Percentiles rank a stretch among this genome's conserved stretches.
Evolutionary conservation across 2,113 vertebrate genomes (phyloP).

Genomic region (Syrrhaptes paradoxus): DNA sequence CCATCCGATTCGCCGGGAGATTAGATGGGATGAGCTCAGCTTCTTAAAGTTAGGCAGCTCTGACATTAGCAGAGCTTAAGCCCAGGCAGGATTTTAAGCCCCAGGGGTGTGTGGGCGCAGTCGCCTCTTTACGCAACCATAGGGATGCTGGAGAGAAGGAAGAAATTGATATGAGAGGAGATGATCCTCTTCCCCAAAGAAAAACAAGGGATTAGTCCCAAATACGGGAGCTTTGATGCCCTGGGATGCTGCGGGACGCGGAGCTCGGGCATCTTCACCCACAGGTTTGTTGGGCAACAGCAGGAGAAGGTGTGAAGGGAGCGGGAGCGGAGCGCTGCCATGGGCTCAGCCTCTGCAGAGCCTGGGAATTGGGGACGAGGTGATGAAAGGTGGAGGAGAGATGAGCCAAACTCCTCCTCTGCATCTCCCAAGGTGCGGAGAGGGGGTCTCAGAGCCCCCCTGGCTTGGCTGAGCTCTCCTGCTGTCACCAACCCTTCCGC

Average conservation of each 20-base stretch:
- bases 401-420: background rate
- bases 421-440: background rate
- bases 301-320: background rate
- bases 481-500: accelerated
- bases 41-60: conserved; percentile 40
- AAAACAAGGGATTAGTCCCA: background rate
- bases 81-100: background rate
- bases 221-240: background rate
- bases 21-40: conserved; percentile 53
- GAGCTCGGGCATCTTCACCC: background rate
- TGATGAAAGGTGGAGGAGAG: background rate
- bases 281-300: background rate
- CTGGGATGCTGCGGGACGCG: background rate
- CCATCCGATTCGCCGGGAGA: background rate
- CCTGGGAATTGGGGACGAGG: accelerated
- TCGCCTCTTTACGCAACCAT: background rate
- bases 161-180: background rate
- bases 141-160: background rate
- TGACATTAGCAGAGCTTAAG: conserved; percentile 25
- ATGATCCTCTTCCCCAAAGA: background rate
- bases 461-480: background rate
- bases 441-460: accelerated
- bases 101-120: background rate
- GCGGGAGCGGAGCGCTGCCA: accelerated
- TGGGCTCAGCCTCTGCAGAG: background rate